Base-by-base conservation (phyloP, 2,888 invertebrate species). In the Eristalis tenax region DNA sequence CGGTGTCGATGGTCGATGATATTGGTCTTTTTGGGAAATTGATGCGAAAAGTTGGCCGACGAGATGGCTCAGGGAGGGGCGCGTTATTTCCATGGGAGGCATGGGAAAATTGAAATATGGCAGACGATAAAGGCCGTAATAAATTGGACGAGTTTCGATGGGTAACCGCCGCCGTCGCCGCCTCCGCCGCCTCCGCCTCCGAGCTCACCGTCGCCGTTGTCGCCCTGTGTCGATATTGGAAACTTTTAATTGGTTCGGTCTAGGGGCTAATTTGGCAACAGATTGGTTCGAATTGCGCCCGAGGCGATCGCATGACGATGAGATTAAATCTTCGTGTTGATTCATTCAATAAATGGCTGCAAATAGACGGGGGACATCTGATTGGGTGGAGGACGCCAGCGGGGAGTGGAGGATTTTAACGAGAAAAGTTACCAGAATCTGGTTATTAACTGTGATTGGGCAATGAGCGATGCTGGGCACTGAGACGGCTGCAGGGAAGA, bases 31-130 rank as follows among this genome's bases (percentile, higher is more conserved):
- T 57, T n/a, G 40, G 57, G n/a, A 66, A 66, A 75, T 66, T 75
- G 28, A 75, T 75, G 75, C 38, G 28, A 38, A 40, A 59, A 66
- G 66, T 66, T 65, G 57, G 28, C 59, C 22, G 23, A 0, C 8
- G 43, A 56, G 35, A 57, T 63, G 32, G 10, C 32, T 32, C 32
- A 23, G 35, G 56, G 75, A 26, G 23, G 66, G 32, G 8, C 5
- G 32, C 32, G 4, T 32, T 32, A 1, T 4, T 32, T 4, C 32
- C 4, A 32, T 57, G 10, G 66, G 18, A 1, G 50, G 50, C 18
- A 50, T 18, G n/a, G 50, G 50, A 66, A 75, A 75, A 66, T 75
- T 75, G 75, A 75, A 75, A 75, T 75, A 75, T 66, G 57, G 75
- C 75, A 75, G 66, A 75, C 75, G 66, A 75, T 50, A 50, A 50